Evolutionary conservation across 2,888 invertebrate species (phyloP), one percentile per base, ranked within the genome.

Genomic region (Nowickia ferox): DNA sequence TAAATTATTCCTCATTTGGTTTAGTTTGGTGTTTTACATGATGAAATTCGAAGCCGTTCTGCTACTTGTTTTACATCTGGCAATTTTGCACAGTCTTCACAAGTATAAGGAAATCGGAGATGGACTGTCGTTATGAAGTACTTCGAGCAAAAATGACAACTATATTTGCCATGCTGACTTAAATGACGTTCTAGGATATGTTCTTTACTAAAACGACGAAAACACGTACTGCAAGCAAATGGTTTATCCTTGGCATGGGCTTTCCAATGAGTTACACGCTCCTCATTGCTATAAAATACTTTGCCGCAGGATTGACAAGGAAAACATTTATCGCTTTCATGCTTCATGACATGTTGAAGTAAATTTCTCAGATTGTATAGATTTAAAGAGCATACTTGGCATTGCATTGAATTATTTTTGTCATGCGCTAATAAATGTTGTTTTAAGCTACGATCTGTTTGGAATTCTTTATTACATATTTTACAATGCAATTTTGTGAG

Each of bases 311-410:
- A 6, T n/a, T 48, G 48, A 48, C 48, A 48, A 6, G 48, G 48
- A 48, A 48, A 48, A 53, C 19, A 17, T 10, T 19, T 17, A 19
- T 53, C 9, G 19, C 17, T 53, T 53, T 53, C 51, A 17, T 53
- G 51, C 51, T 53, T 53, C 51, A 53, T 53, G n/a, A 19, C 51
- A 53, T 53, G 48, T n/a, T 48, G 15, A n/a, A 48, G 48, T 8
- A 48, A 48, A 15, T 9, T 10, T 17, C 10, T 17, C 9, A 17
- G 2, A 17, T 19, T 17, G 9, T 10, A 17, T 53, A 17, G 6
- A 15, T 48, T 48, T 53, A 1, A 19, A 17, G 51, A 19, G 10
- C 51, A 53, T 53, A 53, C 17, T 4, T 9, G 48, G 9, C 48
- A 48, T 48, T 48, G 15, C 13, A 48, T n/a, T 15, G n/a, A 1